Conservation (phyloP, 2,888 invertebrate species). For the Coenonympha glycerion region DNA sequence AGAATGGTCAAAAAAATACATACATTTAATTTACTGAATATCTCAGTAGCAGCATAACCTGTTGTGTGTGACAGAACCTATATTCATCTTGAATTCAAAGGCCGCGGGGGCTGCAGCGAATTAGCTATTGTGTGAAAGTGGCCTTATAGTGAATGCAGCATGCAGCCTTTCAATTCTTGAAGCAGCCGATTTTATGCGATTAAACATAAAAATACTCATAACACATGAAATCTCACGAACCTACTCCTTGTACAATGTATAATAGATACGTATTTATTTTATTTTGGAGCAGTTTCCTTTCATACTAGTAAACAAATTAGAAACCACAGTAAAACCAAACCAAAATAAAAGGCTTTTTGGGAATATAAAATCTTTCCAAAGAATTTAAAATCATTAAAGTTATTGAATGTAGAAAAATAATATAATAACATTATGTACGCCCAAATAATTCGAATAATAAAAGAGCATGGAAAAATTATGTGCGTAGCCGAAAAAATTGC, state of each 20-base stretch:
- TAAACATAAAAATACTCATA: not conserved
- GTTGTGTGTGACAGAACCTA: too few relatives aligned
- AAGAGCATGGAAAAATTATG: not conserved
- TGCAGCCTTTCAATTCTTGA: not conserved
- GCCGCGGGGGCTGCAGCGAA: too few relatives aligned
- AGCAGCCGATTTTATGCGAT: not conserved
- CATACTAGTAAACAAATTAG: not conserved
- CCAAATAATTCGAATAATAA: not conserved
- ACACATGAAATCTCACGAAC: not conserved
- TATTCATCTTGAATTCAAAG: too few relatives aligned
- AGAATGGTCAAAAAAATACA: too few relatives aligned
- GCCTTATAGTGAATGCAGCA: not conserved
- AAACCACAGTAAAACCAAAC: not conserved
- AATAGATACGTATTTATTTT: too few relatives aligned
- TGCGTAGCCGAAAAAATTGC: constrained; percentile 9
- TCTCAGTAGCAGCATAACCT: too few relatives aligned
- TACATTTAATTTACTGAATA: too few relatives aligned
- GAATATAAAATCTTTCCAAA: too few relatives aligned
- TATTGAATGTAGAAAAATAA: too few relatives aligned
- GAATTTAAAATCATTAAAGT: too few relatives aligned
- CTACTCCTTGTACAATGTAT: not conserved
- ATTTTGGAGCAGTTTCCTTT: not conserved
- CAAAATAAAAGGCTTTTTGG: too few relatives aligned
- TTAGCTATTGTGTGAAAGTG: too few relatives aligned
- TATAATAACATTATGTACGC: not conserved